Percentiles rank a stretch among this genome's conserved stretches.
Conservation (phyloP, 2,113 vertebrate genomes). For the Gallinago paraguaiae region DNA sequence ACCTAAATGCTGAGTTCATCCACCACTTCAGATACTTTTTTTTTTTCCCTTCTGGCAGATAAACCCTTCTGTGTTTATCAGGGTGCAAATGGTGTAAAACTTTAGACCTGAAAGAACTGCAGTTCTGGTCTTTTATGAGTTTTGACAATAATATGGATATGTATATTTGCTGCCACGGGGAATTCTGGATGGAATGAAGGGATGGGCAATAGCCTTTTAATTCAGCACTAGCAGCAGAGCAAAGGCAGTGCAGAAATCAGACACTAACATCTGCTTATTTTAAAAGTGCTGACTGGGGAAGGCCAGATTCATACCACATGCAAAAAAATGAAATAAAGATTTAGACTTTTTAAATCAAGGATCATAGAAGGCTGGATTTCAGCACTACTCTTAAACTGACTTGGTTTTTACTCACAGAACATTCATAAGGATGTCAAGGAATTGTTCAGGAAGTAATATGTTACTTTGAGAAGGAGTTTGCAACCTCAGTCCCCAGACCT, state of each 20-base stretch:
- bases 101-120: background rate
- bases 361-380: background rate
- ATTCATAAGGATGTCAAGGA: background rate
- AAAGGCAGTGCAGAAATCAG: background rate
- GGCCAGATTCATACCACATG: background rate
- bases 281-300: background rate
- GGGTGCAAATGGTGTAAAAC: background rate
- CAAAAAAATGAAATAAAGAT: background rate
- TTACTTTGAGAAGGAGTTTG: background rate
- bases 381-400: background rate
- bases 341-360: background rate
- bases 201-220: background rate
- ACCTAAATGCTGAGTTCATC: background rate
- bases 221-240: background rate
- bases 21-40: background rate
- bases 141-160: background rate
- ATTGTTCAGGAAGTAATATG: background rate
- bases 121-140: background rate
- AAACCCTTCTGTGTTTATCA: background rate
- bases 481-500: background rate
- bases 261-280: background rate
- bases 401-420: background rate
- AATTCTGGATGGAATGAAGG: background rate
- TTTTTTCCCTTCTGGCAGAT: background rate
- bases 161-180: background rate